phyloP scores from a whole-genome alignment of 2,113 vertebrate genomes.

The Opisthocomus hoazin region DNA sequence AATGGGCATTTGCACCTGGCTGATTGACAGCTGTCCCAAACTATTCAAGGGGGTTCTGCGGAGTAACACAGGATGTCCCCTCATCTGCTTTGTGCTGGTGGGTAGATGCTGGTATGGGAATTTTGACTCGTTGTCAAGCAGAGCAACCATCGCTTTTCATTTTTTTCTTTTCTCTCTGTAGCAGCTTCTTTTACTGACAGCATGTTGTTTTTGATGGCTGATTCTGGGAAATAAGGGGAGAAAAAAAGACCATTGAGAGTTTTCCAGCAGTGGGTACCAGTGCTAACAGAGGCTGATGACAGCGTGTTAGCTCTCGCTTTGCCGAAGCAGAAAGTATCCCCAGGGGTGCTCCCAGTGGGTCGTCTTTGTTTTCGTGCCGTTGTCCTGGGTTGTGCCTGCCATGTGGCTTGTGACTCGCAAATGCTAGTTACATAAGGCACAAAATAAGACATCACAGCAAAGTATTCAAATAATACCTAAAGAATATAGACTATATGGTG shows the following conservation, averaged over 20 bases:
- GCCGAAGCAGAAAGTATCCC: neutral
- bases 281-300: neutral
- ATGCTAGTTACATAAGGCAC: neutral
- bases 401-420: neutral
- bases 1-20: neutral
- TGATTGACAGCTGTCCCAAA: slow-evolving; percentile 27
- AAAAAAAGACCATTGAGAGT: neutral
- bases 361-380: neutral
- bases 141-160: neutral
- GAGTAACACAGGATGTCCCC: neutral
- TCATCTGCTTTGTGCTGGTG: neutral
- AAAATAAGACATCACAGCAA: neutral
- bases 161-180: neutral
- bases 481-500: neutral
- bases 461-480: neutral
- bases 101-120: neutral
- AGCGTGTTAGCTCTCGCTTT: neutral
- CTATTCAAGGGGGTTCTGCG: neutral
- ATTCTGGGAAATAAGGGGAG: neutral
- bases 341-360: neutral
- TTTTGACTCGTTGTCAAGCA: neutral
- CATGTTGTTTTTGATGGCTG: neutral
- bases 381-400: neutral
- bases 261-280: neutral
- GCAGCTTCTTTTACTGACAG: neutral